Base-by-base conservation (phyloP, 2,113 vertebrate species). In the Microcebus tavaratra region DNA sequence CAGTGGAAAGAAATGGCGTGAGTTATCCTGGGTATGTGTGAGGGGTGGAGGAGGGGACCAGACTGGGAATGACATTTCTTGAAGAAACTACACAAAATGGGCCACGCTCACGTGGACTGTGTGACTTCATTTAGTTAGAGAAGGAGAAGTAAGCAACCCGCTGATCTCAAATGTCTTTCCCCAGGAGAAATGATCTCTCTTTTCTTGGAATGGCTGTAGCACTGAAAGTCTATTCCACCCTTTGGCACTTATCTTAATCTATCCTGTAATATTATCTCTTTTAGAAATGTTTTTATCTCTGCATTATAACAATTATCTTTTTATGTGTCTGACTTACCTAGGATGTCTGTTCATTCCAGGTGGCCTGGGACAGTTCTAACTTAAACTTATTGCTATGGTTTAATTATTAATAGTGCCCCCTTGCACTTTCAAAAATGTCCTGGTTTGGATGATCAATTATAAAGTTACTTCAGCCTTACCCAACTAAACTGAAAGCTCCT, bases 71-170 rank as follows among this genome's bases (percentile, higher is more conserved):
- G 34, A 87, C 57, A 68, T 82, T 90, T 88, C 45, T 63, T 76
- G 57, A 48, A 94, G 93, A 88, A 93, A 96, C 95, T 61, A 70
- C 90, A 72, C 75, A 89, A 97, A 97, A 39, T 8, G 21, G 57
- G 86, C 87, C 96, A 96, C 93, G 88, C 5, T 7, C 92, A 80
- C 21, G 1, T 78, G 83, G 70, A 55, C 48, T 31, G 25, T n/a
- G 27, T 97, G 97, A 97, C 92, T 95, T 97, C 95, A 96, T 94
- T 92, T 87, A 65, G 45, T 45, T 87, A 72, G 91, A 91, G 72
- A 65, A 93, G 82, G n/a, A 94, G 23, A 9, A 8, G 79, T 36
- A 53, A 95, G 65, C 27, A 73, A 73, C 81, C 48, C 6, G 1
- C 29, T 94, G 91, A 93, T 87, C 90, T 95, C 95, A 81, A 80